Base-by-base conservation (phyloP, 2,113 vertebrate genomes). In the Corydoras sp. region DNA sequence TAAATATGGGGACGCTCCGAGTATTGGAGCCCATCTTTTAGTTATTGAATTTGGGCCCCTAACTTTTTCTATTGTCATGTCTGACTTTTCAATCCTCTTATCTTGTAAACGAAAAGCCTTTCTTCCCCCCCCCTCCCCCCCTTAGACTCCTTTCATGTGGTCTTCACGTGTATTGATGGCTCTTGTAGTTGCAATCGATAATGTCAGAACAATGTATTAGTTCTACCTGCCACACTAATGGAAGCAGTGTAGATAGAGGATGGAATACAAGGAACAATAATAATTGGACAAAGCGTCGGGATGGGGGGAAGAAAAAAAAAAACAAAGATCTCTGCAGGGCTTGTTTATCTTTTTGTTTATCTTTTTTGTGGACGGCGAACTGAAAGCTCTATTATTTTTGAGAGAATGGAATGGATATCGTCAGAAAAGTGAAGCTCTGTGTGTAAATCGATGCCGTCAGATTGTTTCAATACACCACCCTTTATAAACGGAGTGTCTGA, bases 191-290 rank as follows among this genome's bases (percentile, higher is more conserved):
- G 53, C 60, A 55, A 51, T 61, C 30, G 15, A 35, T 9, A 48
- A 65, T 11, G 49, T 48, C 29, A 9, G 6, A 58, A 49, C 15
- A 49, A 58, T 31, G 13, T 10, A 12, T 53, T 5, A 29, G 48
- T 15, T 10, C 18, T 24, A 30, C 4, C 10, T 10, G 18, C 58
- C 24, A 9, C 10, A 29, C 62, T 64, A 24, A 65, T 24, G 15
- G 35, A 50, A 65, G 12, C 51, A 43, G 35, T 53, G 51, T 53
- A 53, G 51, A 53, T 12, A 53, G 29, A 61, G 11, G 24, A 13
- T 29, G 58, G 66, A 62, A 71, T 55, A 43, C 69, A 58, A 29
- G 6, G 50, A 58, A 11, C 62, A 65, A 66, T 65, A 65, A 66
- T 65, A 31, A 73, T 48, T 31, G 14, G 58, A 65, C 62, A 50